These are phyloP conservation scores for Flabesymbios commensalis DNA, from an alignment of 2,888 invertebrate genomes.

Conservation along the genomic window DNA sequence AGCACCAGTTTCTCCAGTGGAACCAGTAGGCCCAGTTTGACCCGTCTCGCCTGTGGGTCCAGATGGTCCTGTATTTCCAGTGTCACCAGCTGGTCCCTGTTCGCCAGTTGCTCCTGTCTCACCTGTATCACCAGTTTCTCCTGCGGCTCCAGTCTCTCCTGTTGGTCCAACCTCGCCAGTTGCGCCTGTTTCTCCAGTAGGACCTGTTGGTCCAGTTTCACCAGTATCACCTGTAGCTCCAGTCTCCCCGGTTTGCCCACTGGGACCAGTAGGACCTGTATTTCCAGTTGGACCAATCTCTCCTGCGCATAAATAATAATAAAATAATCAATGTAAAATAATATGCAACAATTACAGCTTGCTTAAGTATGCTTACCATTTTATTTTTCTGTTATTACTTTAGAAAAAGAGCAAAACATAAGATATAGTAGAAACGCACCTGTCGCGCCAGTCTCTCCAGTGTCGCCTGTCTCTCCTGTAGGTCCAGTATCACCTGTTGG, in stretches of 20 bases:
- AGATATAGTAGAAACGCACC: too few species aligned
- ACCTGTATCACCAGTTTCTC: conserved; percentile 26
- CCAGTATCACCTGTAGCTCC: conserved; percentile 27
- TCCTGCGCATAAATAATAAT: too few species aligned
- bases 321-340: too few species aligned
- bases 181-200: too few species aligned
- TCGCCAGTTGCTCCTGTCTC: conserved; percentile 14
- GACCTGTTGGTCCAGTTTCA: conserved; percentile 28
- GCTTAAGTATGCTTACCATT: too few species aligned
- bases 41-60: conserved; percentile 20
- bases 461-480: too few species aligned
- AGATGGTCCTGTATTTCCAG: conserved; percentile 12
- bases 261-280: conserved; percentile 26
- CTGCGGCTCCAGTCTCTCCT: conserved; percentile 24
- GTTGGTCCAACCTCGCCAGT: too few species aligned
- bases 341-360: too few species aligned
- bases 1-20: conserved; percentile 3
- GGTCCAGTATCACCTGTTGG: too few species aligned
- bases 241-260: conserved; percentile 21
- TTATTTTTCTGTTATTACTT: too few species aligned
- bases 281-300: conserved; percentile 28
- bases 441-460: too few species aligned
- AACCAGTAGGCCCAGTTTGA: conserved; percentile 19
- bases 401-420: too few species aligned
- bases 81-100: conserved; percentile 14